A percentile compares a stretch with the other conserved stretches of the same genome.
These are phyloP conservation scores for Semnopithecus entellus DNA, from an alignment of 2,113 vertebrate species.

Conservation along the genomic window DNA sequence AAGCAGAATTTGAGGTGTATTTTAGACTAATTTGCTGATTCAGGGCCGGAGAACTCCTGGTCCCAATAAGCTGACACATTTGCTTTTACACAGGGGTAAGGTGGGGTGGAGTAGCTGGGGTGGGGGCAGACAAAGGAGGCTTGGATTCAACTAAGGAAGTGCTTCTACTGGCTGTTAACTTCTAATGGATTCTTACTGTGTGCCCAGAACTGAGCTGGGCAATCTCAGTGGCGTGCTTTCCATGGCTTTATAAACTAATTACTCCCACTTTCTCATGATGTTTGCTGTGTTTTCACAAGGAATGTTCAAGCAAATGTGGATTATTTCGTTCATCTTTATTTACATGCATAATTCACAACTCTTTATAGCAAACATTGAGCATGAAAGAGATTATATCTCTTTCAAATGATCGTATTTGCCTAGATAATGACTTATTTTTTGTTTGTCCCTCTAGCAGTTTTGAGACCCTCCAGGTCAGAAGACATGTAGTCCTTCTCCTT, in stretches of 20 bases:
- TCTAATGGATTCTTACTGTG: too few species aligned
- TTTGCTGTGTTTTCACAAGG: not conserved
- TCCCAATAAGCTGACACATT: rapidly evolving
- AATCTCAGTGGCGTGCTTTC: not conserved
- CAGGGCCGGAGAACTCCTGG: rapidly evolving
- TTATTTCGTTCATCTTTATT: not conserved
- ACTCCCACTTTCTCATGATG: not conserved
- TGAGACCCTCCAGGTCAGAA: not conserved
- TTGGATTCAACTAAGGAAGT: not conserved
- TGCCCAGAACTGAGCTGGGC: rapidly evolving
- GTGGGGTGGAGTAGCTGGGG: rapidly evolving
- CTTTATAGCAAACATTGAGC: not conserved
- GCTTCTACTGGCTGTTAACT: not conserved
- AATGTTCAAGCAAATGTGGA: not conserved
- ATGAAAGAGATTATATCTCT: not conserved
- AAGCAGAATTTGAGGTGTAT: not conserved
- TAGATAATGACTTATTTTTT: not conserved
- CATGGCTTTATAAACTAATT: not conserved
- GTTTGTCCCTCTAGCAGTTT: not conserved
- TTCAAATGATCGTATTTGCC: not conserved
- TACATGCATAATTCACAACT: not conserved
- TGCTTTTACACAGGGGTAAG: not conserved
- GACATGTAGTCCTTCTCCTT: not conserved
- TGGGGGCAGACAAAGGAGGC: rapidly evolving
- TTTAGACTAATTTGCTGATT: not conserved